These are phyloP conservation scores for Aphrophora alni DNA, from an alignment of 2,888 invertebrate species.

Conservation along the genomic window DNA sequence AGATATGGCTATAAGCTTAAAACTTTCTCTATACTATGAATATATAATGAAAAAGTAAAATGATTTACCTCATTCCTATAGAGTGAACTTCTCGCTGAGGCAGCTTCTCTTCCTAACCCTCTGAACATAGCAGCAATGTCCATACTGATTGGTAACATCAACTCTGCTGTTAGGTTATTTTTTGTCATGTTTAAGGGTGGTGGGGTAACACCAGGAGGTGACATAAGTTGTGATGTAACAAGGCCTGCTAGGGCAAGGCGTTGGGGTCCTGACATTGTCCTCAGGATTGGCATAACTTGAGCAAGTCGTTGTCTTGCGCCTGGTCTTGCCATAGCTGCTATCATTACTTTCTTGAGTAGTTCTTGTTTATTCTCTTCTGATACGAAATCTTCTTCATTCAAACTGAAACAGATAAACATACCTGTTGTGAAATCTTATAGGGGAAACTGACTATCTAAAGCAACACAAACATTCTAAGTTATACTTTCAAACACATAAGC, in stretches of 20 bases:
- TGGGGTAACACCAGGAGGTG: constrained; percentile 59
- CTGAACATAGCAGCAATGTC: constrained; percentile 70
- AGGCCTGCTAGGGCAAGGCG: constrained; percentile 67
- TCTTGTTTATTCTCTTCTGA: constrained; percentile 57
- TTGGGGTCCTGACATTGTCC: constrained; percentile 68
- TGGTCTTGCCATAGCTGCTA: constrained; percentile 65
- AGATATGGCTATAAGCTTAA: too few relatives aligned
- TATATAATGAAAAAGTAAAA: too few relatives aligned
- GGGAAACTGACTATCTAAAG: too few relatives aligned
- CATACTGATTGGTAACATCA: constrained; percentile 68
- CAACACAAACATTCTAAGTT: too few relatives aligned
- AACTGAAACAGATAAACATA: too few relatives aligned
- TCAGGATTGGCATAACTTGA: constrained; percentile 65
- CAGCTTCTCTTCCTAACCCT: constrained; percentile 53
- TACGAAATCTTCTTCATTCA: not conserved
- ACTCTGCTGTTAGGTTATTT: constrained; percentile 61
- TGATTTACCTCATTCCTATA: constrained; percentile 44
- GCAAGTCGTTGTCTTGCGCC: constrained; percentile 66
- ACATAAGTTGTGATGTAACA: constrained; percentile 67
- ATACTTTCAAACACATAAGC: too few relatives aligned
- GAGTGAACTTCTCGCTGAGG: constrained; percentile 48
- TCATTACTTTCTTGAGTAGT: constrained; percentile 61
- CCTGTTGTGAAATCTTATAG: too few relatives aligned
- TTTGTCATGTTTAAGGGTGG: constrained; percentile 57
- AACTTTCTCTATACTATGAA: too few relatives aligned